Conservation (phyloP, 2,113 vertebrate species). For the Sander lucioperca region DNA sequence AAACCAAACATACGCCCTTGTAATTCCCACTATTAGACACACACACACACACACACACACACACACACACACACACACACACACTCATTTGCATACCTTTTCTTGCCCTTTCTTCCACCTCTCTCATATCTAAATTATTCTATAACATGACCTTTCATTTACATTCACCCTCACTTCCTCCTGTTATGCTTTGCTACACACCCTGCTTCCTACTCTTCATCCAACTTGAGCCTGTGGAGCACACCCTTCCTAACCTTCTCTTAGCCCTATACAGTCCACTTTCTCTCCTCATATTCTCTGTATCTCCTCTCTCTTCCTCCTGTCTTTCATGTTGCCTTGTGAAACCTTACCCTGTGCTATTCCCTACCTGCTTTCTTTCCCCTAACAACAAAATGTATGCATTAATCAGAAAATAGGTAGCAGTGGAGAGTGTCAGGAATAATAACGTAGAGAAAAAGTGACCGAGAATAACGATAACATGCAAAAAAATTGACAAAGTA, state of each 20-base stretch:
- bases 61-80: no score
- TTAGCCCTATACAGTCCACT: not conserved
- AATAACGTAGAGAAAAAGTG: not conserved
- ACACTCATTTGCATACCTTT: not conserved
- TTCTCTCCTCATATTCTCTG: slow-evolving; percentile 14
- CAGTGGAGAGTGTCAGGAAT: slow-evolving; percentile 25
- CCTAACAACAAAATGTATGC: slow-evolving; percentile 38
- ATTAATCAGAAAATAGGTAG: slow-evolving; percentile 36
- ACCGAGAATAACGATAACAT: slow-evolving; percentile 21
- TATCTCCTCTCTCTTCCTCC: not conserved
- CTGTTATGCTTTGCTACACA: not conserved
- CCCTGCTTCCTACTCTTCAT: not conserved
- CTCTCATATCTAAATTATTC: not conserved
- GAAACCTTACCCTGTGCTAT: slow-evolving; percentile 20
- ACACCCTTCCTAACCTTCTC: not conserved
- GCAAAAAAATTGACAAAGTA: slow-evolving; percentile 16
- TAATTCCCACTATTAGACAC: no score
- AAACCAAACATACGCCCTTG: not conserved
- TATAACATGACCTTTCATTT: slow-evolving; percentile 4
- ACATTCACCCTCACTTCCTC: not conserved
- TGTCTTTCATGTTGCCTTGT: not conserved
- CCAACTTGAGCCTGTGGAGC: not conserved
- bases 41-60: no score
- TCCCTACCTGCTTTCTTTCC: not conserved
- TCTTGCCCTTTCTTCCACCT: not conserved